Evolutionary conservation across 2,113 vertebrate species (phyloP).

Genomic region (Gobius niger): DNA sequence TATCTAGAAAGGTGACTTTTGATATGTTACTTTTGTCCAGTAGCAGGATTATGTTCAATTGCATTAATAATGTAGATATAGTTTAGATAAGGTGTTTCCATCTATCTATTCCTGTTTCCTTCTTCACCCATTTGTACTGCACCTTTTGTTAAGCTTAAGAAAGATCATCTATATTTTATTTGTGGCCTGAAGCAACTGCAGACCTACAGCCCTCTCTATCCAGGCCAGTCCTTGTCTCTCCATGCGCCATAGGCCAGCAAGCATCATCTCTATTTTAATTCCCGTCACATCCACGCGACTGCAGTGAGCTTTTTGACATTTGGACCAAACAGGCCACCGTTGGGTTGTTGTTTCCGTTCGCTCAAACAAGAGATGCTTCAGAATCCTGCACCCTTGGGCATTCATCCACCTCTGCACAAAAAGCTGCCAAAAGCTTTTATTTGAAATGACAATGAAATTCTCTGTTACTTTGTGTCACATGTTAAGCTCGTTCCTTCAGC

Average conservation of each 20-base stretch:
- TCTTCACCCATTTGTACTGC: background rate
- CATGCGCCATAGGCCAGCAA: background rate
- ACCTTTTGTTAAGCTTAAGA: background rate
- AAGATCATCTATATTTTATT: background rate
- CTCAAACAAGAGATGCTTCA: background rate
- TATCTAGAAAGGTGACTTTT: too few species aligned
- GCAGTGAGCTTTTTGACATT: conserved; percentile 1
- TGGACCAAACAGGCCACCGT: conserved; percentile 1
- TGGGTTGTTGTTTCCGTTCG: background rate
- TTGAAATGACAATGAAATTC: conserved; percentile 35
- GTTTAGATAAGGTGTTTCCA: background rate
- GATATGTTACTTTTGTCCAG: too few species aligned
- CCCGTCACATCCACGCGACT: conserved; percentile 1
- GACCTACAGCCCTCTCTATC: background rate
- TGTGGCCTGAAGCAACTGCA: background rate
- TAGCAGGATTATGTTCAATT: too few species aligned
- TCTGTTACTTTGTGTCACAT: conserved; percentile 7
- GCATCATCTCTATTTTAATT: background rate
- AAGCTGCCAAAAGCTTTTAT: conserved; percentile 25
- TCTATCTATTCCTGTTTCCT: background rate
- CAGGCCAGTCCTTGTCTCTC: background rate
- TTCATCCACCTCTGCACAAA: conserved; percentile 37
- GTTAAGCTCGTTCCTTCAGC: background rate
- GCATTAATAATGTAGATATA: too few species aligned
- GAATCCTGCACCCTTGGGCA: conserved; percentile 9